Conservation (phyloP, 2,888 invertebrate species). For the Aromia moschata region DNA sequence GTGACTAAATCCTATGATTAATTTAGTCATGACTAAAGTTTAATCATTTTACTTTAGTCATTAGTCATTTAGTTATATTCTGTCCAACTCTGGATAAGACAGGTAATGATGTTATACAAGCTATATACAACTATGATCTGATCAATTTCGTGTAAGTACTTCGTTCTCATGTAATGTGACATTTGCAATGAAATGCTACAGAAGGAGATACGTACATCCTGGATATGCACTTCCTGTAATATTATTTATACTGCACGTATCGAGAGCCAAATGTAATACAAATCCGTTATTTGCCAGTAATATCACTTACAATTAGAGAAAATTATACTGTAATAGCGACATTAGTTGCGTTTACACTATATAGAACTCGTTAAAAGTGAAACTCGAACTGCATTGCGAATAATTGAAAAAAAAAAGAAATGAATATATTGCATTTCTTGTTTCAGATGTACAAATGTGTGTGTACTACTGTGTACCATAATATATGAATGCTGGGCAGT, state of each 20-base stretch:
- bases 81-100: too few relatives aligned
- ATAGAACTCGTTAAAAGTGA: slow-evolving; percentile 21
- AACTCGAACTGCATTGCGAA: slow-evolving; percentile 10
- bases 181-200: too few relatives aligned
- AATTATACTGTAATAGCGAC: slow-evolving; percentile 15
- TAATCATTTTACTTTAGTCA: too few relatives aligned
- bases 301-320: neutral
- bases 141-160: too few relatives aligned
- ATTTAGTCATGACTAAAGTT: too few relatives aligned
- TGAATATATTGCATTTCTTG: slow-evolving; percentile 3
- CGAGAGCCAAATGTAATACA: neutral
- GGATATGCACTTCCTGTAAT: neutral
- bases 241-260: neutral
- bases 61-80: too few relatives aligned
- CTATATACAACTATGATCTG: too few relatives aligned
- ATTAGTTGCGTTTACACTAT: slow-evolving; percentile 18
- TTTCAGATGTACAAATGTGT: neutral
- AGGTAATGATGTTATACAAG: too few relatives aligned
- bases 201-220: neutral
- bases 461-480: neutral
- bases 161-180: too few relatives aligned
- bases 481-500: neutral
- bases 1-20: too few relatives aligned
- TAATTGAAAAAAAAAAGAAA: slow-evolving; percentile 10
- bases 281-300: neutral